These are phyloP conservation scores for Myotis vivesi DNA, from an alignment of 2,797 vertebrate species.

Conservation along the genomic window DNA sequence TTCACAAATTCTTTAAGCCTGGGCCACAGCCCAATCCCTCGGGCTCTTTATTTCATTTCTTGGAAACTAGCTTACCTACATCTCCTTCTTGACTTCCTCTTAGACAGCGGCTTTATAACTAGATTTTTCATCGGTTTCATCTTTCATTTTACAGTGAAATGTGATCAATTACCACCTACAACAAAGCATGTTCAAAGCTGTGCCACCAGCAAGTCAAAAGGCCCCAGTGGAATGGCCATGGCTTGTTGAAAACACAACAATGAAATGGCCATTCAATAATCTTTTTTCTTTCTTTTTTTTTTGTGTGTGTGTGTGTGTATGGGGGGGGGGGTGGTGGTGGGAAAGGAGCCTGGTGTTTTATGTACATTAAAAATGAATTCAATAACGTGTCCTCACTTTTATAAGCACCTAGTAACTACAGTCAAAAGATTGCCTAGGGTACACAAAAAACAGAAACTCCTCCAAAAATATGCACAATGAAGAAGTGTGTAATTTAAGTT, in stretches of 20 bases:
- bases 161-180: constrained; percentile 50
- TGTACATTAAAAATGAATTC: constrained; percentile 18
- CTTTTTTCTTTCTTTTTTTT: not conserved
- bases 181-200: not conserved
- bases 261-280: constrained; percentile 37
- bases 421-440: not conserved
- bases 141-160: constrained; percentile 65
- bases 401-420: constrained; percentile 21
- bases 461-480: not conserved
- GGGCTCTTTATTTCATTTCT: constrained; percentile 30
- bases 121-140: constrained; percentile 38
- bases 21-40: not conserved
- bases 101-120: constrained; percentile 56
- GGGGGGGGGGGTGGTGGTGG: not conserved
- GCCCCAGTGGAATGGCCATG: not conserved
- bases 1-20: not conserved
- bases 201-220: constrained; percentile 39
- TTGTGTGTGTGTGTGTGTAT: too few species aligned
- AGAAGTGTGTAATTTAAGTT: constrained; percentile 40
- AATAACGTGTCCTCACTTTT: not conserved
- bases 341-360: not conserved
- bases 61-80: constrained; percentile 52
- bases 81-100: constrained; percentile 45
- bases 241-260: constrained; percentile 45
- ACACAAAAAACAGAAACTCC: constrained; percentile 37